Evolutionary conservation across 2,888 invertebrate genomes (phyloP).

Genomic region (Hemicrepidius hirtus): DNA sequence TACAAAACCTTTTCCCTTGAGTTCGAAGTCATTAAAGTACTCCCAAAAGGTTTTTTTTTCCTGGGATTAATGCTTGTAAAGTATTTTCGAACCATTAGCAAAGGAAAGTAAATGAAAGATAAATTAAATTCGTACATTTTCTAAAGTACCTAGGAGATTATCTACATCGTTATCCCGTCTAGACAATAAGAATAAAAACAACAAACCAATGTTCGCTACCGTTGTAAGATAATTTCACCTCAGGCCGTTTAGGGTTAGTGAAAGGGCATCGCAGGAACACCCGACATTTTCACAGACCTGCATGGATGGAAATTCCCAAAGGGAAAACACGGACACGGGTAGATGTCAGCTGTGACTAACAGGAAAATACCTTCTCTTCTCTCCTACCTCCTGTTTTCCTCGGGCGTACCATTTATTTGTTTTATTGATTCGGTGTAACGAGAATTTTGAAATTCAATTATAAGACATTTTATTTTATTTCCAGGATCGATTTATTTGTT

Average conservation of each 20-base stretch:
- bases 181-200: background rate
- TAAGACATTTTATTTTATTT: no score
- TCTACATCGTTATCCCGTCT: background rate
- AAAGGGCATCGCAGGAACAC: slow-evolving; percentile 9
- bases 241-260: slow-evolving; percentile 6
- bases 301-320: slow-evolving; percentile 21
- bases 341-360: slow-evolving; percentile 27
- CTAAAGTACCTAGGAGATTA: background rate
- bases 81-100: no score
- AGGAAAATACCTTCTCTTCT: slow-evolving; percentile 15
- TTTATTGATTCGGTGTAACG: background rate
- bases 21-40: no score
- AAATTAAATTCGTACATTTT: background rate
- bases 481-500: no score
- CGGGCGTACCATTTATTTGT: slow-evolving; percentile 18
- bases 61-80: no score
- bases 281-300: slow-evolving; percentile 26
- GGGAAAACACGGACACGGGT: slow-evolving; percentile 10
- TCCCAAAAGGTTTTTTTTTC: no score
- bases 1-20: no score
- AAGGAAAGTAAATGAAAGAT: no score
- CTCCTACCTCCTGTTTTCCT: slow-evolving; percentile 2
- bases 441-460: slow-evolving; percentile 19
- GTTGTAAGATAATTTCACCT: slow-evolving; percentile 15
- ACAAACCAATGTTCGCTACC: background rate